Conservation (phyloP, 1,140 invertebrate genomes). For the Geopemphigus sp. region DNA sequence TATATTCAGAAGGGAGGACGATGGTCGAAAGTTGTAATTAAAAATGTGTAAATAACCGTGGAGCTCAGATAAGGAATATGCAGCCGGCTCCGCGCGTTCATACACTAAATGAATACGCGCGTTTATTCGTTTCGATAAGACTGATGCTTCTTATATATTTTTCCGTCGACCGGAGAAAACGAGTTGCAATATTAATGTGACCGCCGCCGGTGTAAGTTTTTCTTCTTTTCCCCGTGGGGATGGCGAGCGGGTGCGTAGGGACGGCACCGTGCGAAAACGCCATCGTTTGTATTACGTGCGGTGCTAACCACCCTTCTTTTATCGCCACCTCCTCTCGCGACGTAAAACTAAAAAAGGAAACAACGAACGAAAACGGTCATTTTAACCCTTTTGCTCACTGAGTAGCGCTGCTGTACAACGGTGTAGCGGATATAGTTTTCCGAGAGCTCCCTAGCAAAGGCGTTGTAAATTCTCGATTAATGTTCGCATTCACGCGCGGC, state of each 20-base stretch:
- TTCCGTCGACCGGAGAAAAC: slow-evolving; percentile 16
- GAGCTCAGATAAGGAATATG: slow-evolving; percentile 27
- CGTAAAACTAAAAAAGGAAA: background rate
- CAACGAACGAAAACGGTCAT: background rate
- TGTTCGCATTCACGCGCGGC: too few relatives aligned
- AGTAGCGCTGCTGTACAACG: too few relatives aligned
- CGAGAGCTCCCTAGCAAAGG: too few relatives aligned
- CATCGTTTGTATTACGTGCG: too few relatives aligned
- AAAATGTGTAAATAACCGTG: slow-evolving; percentile 50
- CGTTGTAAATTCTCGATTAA: too few relatives aligned
- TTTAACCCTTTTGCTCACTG: slow-evolving; percentile 14
- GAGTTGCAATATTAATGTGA: slow-evolving; percentile 46
- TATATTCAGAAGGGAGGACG: too few relatives aligned
- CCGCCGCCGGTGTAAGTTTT: slow-evolving; percentile 8
- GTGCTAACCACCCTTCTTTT: background rate
- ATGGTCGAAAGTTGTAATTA: slow-evolving; percentile 48
- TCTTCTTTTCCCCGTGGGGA: background rate
- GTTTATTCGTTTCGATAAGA: slow-evolving; percentile 45
- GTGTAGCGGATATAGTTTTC: background rate
- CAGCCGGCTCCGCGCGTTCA: slow-evolving; percentile 3
- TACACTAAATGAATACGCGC: slow-evolving; percentile 33
- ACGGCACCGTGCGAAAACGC: too few relatives aligned
- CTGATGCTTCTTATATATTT: slow-evolving; percentile 33
- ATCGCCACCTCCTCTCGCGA: background rate
- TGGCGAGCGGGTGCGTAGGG: too few relatives aligned